Evolutionary conservation across 2,888 invertebrate species (phyloP), one percentile per base, ranked within the genome.

Genomic region (Drosophila melanosoma): DNA sequence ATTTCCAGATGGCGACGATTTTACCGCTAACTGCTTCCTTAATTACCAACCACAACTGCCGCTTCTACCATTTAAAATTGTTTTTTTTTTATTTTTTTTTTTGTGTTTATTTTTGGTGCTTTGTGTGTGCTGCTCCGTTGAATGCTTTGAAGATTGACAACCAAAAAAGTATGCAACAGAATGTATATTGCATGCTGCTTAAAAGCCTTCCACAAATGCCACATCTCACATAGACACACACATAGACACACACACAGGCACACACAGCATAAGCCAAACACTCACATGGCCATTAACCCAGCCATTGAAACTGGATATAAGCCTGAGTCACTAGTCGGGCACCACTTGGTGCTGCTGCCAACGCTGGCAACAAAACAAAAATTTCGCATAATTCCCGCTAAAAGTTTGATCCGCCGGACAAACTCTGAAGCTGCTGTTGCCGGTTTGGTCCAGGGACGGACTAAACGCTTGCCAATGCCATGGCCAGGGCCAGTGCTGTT

Each of bases 341-440:
- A 61, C 60, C 73, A 63, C 53, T 62, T 63, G 48, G 66, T 59
- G 49, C 29, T 26, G 26, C 63, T 61, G 69, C 65, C 71, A 69
- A 57, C 60, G 74, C 79, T 26, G 12, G 69, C 58, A 54, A 53
- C 83, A 76, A 81, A 88, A 87, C 72, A 88, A 86, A 85, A 85
- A 81, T 81, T 66, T 66, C 82, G 84, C 89, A 85, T 85, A 88
- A 88, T 88, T 85, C 84, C 70, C 72, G 77, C 82, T 75, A 74
- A 85, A 84, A 85, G 84, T 88, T 88, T 76, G 63, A 63, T 36
- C 45, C 36, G 29, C 53, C 54, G 54, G 48, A 23, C 11, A 60
- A 40, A 56, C 61, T 61, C 29, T 23, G 15, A n/a, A 17, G 40
- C 53, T 33, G 48, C 33, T 36, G 33, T 36, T 36, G 33, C 56